Evolutionary conservation across 2,797 vertebrate species (phyloP).

Genomic region (Myotis pilosus): DNA sequence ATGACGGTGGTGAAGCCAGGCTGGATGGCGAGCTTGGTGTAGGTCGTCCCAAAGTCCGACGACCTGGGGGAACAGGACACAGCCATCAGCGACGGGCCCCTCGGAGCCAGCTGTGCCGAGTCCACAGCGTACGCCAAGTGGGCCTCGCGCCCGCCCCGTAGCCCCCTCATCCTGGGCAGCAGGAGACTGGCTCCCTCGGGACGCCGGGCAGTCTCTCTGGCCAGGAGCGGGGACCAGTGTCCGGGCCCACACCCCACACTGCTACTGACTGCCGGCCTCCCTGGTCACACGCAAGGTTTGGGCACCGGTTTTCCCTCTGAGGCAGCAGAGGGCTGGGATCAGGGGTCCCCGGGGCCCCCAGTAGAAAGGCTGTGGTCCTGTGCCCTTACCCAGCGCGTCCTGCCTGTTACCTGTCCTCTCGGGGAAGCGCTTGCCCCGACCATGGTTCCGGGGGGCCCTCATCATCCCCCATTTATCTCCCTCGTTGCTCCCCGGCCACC

Average conservation of each 20-base stretch:
- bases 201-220: rapidly evolving
- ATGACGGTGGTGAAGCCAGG: conserved; percentile 93
- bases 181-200: neutral
- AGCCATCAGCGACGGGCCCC: neutral
- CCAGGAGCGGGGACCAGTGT: neutral
- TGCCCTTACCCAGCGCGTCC: neutral
- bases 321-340: neutral
- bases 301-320: neutral
- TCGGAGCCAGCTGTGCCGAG: rapidly evolving
- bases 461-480: no score
- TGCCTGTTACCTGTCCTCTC: neutral
- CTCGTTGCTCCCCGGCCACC: neutral
- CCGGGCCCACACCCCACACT: no score
- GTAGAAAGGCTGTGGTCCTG: neutral
- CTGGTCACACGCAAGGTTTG: neutral
- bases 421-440: neutral
- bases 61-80: conserved; percentile 87
- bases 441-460: rapidly evolving
- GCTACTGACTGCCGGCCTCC: no score
- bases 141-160: rapidly evolving
- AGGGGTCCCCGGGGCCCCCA: neutral
- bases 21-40: conserved; percentile 95
- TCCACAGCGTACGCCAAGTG: rapidly evolving
- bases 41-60: conserved; percentile 94
- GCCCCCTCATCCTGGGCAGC: neutral